A percentile compares a stretch with the other conserved stretches of the same genome.
phyloP scores from a whole-genome alignment of 2,113 vertebrate genomes.

The Tichodroma muraria region DNA sequence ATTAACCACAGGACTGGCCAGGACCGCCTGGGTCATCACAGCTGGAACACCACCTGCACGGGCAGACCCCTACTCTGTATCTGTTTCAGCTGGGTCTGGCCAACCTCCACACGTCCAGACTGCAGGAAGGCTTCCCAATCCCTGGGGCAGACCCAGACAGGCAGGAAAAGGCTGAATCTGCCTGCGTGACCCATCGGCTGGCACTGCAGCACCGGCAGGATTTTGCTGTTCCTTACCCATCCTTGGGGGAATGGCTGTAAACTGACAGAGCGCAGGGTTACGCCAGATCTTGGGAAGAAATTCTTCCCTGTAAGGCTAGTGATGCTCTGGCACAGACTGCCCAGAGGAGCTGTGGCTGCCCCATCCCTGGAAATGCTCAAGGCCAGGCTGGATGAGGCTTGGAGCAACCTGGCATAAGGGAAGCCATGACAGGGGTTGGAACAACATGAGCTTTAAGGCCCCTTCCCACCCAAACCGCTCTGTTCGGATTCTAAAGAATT shows the following conservation, averaged over 20 bases:
- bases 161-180: not conserved
- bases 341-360: not conserved
- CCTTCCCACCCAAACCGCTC: not conserved
- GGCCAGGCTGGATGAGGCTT: not conserved
- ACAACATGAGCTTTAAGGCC: not conserved
- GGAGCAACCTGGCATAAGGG: not conserved
- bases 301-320: not conserved
- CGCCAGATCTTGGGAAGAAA: not conserved
- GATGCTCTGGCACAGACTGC: not conserved
- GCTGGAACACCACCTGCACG: not conserved
- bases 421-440: not conserved
- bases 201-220: not conserved
- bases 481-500: no score
- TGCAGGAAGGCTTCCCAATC: not conserved
- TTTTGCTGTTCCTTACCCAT: not conserved
- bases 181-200: accelerated
- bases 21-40: not conserved
- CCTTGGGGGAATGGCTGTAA: not conserved
- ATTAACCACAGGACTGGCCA: not conserved
- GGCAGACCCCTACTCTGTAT: not conserved
- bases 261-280: not conserved
- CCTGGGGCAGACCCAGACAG: not conserved
- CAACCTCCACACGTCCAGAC: not conserved
- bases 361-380: not conserved
- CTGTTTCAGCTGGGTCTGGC: not conserved